phyloP scores from a whole-genome alignment of 2,888 invertebrate species.

The Oxyteleia sp. region DNA sequence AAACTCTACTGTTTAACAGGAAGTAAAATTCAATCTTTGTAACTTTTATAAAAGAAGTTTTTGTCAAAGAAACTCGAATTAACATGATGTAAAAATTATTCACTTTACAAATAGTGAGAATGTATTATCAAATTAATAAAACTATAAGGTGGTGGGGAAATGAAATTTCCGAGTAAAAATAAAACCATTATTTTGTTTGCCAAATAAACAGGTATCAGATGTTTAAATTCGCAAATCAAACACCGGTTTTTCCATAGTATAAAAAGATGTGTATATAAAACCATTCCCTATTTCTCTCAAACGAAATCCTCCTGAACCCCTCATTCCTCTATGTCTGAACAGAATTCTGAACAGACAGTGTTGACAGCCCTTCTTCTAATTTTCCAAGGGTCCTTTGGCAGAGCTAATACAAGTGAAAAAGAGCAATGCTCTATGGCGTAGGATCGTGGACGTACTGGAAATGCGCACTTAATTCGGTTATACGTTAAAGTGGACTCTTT shows the following conservation, averaged over 20 bases:
- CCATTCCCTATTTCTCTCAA: constrained; percentile 38
- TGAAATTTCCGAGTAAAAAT: constrained; percentile 2
- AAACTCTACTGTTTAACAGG: no score
- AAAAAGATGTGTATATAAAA: constrained; percentile 46
- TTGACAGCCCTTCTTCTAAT: constrained; percentile 72
- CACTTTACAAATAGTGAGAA: no score
- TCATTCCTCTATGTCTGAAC: constrained; percentile 44
- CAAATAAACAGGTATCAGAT: constrained; percentile 31
- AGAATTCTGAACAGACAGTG: constrained; percentile 68
- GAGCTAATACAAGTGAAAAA: constrained; percentile 69
- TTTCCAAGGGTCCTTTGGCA: constrained; percentile 68
- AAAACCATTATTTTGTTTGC: constrained; percentile 20
- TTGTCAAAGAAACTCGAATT: no score
- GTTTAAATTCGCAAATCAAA: constrained; percentile 51
- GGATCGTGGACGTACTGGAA: constrained; percentile 78
- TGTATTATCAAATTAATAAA: no score
- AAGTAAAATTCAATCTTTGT: no score
- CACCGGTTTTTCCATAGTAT: constrained; percentile 24
- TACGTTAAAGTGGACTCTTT: constrained; percentile 75
- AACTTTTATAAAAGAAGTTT: no score
- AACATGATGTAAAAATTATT: no score
- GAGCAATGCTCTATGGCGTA: constrained; percentile 46
- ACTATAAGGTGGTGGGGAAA: not conserved
- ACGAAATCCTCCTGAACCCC: constrained; percentile 48
- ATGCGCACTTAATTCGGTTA: constrained; percentile 81